Evolutionary conservation across 2,888 invertebrate genomes (phyloP).

Genomic region (Tineola bisselliella): DNA sequence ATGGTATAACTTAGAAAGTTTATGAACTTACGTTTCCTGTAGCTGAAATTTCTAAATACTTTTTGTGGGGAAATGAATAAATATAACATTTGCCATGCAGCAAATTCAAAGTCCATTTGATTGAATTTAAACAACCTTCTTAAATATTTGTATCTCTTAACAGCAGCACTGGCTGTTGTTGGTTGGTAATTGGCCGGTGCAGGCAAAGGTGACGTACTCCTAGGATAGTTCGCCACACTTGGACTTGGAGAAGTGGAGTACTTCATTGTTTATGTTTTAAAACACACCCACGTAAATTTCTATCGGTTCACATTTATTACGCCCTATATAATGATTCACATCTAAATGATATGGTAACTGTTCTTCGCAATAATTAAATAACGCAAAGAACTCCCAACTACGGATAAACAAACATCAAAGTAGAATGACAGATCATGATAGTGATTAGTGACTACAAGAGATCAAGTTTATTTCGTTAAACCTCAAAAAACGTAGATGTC

Average conservation of each 20-base stretch:
- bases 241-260: slow-evolving; percentile 1
- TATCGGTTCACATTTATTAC: no score
- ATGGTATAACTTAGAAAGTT: background rate
- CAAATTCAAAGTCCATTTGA: slow-evolving; percentile 99
- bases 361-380: no score
- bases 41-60: slow-evolving; percentile 96
- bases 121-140: slow-evolving; percentile 86
- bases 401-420: no score
- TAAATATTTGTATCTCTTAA: slow-evolving; percentile 89
- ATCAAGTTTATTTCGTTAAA: no score
- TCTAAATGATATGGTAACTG: no score
- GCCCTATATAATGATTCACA: no score
- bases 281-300: background rate
- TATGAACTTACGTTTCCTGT: slow-evolving; percentile 88
- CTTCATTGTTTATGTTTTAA: background rate
- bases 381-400: no score
- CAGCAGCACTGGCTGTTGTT: slow-evolving; percentile 80
- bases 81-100: slow-evolving; percentile 99
- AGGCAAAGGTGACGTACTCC: slow-evolving; percentile 67
- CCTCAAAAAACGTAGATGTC: no score
- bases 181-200: slow-evolving; percentile 74
- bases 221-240: background rate
- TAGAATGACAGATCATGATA: no score
- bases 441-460: no score
- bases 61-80: slow-evolving; percentile 94